Base-by-base conservation (phyloP, 1,140 invertebrate genomes). In the Bombus polaris region DNA sequence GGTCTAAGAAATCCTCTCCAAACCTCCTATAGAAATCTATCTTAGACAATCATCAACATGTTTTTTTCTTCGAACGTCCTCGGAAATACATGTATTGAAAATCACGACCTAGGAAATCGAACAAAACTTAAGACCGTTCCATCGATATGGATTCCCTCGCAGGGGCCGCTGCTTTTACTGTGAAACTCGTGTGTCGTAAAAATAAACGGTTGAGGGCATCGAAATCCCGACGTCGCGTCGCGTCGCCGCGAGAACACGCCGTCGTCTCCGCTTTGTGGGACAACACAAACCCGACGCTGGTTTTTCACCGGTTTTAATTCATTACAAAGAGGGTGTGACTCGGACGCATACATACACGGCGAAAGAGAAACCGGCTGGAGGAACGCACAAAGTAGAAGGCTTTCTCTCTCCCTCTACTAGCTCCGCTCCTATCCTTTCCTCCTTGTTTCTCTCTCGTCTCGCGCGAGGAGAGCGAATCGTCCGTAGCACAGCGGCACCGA, bases 301-400 rank as follows among this genome's bases (percentile, higher is more conserved):
- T 89, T 89, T 89, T 87, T 89, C 88, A 83, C 72, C 76, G 84
- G 85, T 89, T 68, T 89, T 89, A 89, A 89, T 89, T 89, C 88
- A 68, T 89, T 87, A 89, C 79, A 89, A 89, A 89, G 85, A 85
- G 81, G 73, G 88, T 87, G 87, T 89, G 88, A 89, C 92, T 93
- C 89, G 91, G 81, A 91, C 83, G 88, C 90, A 78, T 91, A 89
- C 73, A 73, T 32, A 62, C 53, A 39, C 25, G 42, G 74, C n/a
- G 42, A 62, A 70, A 39, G n/a, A 59, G 70, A 81, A 42, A 74
- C 32, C n/a, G 79, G 47, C 39, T 35, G 44, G 28, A 81, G 47
- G 28, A 81, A 81, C 75, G 85, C 85, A 65, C 88, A 82, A 87
- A 82, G 78, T 89, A 78, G 42, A 80, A 88, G 73, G 71, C 42